Conservation (phyloP, 2,797 vertebrate species). For the Linurgus olivaceus region DNA sequence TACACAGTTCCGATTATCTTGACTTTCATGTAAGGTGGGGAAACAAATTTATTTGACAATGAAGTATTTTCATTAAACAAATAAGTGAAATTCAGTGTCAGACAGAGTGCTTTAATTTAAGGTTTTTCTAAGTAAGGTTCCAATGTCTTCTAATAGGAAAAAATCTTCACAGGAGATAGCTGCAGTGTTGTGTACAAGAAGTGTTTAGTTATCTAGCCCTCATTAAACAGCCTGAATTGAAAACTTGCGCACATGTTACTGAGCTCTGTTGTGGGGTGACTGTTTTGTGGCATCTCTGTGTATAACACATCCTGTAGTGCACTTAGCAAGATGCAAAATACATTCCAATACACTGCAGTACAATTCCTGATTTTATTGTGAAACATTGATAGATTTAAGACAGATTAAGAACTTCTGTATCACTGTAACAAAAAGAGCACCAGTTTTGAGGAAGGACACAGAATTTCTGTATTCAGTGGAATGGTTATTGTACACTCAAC, state of each 20-base stretch:
- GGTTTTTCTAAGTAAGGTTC: not conserved
- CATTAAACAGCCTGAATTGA: not conserved
- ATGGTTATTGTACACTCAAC: not conserved
- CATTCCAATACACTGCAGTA: not conserved
- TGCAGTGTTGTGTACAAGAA: not conserved
- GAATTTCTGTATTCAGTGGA: slow-evolving; percentile 13
- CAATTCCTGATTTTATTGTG: slow-evolving; percentile 66
- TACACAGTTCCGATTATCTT: not conserved
- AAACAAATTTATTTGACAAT: not conserved
- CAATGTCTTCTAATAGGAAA: not conserved
- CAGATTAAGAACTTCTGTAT: slow-evolving; percentile 55
- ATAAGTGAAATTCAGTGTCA: not conserved
- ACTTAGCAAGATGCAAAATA: not conserved
- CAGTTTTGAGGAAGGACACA: slow-evolving; percentile 36
- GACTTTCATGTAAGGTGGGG: not conserved
- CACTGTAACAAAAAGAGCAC: slow-evolving; percentile 65
- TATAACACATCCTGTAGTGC: not conserved
- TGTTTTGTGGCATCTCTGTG: not conserved
- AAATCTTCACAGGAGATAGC: not conserved
- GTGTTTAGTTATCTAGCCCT: not conserved
- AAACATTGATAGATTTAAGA: slow-evolving; percentile 54
- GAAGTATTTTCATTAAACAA: not conserved
- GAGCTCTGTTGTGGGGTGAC: not conserved
- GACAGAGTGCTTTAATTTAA: not conserved
- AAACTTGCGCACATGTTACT: not conserved